Evolutionary conservation across 2,113 vertebrate genomes (phyloP), one percentile per base, ranked within the genome.

Genomic region (Herpetotheres cachinnans): DNA sequence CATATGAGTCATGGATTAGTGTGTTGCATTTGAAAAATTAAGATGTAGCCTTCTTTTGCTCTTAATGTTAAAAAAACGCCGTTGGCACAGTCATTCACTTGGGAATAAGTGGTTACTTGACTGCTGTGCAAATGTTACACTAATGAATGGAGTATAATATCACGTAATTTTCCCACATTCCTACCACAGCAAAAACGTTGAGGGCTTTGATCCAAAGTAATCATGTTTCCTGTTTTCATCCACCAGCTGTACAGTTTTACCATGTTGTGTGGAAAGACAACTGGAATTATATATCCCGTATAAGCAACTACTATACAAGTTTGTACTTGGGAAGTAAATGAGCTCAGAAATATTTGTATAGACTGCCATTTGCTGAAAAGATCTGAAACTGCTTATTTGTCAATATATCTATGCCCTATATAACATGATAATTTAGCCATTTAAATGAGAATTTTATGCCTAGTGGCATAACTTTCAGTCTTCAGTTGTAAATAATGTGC

Each of bases 381-480:
- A 95, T 94, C 55, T 26, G 77, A 90, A 96, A 77, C 29, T 76
- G 52, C 32, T 93, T 62, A 59, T 86, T 89, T 74, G 14, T 61
- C 56, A 46, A 15, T 81, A 46, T 86, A 78, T 83, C 80, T 97
- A 49, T 91, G 76, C 30, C 46, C 26, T 90, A 86, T 81, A 66
- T 83, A 93, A 56, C 24, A 95, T 34, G n/a, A 55, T 5, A 94
- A 85, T 95, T 44, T 18, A 52, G 17, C 5, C 11, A 84, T 84
- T 98, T 90, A 82, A 87, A 93, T 89, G 77, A 96, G 62, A 90
- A 93, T 80, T 86, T 96, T 59, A 52, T 95, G 73, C n/a, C 61
- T 66, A 85, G 72, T 72, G 82, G 38, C 21, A 71, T 88, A 95
- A 93, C 52, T 94, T 97, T 86, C 79, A 74, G 27, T 52, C 52